Percentiles rank a stretch among this genome's conserved stretches.
Evolutionary conservation across 1,140 invertebrate genomes (phyloP).

Genomic region (Aphidius gifuensis): DNA sequence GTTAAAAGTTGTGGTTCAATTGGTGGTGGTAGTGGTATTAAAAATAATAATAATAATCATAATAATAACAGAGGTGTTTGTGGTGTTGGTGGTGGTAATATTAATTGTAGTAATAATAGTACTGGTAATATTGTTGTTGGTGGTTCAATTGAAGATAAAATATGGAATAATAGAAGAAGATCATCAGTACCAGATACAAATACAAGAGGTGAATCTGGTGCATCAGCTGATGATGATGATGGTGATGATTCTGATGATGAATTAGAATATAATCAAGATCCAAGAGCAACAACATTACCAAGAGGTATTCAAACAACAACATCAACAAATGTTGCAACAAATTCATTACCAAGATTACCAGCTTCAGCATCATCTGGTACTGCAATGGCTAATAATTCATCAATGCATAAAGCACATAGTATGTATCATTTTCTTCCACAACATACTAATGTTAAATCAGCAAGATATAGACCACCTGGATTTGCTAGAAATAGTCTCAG

Average conservation of each 20-base stretch:
- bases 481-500: slow-evolving; percentile 55
- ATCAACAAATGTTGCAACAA: slow-evolving; percentile 61
- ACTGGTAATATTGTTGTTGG: slow-evolving; percentile 50
- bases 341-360: slow-evolving; percentile 70
- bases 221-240: slow-evolving; percentile 47
- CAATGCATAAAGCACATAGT: slow-evolving; percentile 69
- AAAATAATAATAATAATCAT: slow-evolving; percentile 51
- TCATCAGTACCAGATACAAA: slow-evolving; percentile 69
- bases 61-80: slow-evolving; percentile 1
- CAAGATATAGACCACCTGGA: slow-evolving; percentile 80
- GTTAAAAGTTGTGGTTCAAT: slow-evolving; percentile 80
- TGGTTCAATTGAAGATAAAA: slow-evolving; percentile 51
- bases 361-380: slow-evolving; percentile 61
- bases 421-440: slow-evolving; percentile 61
- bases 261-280: slow-evolving; percentile 50
- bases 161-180: slow-evolving; percentile 57
- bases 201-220: slow-evolving; percentile 61
- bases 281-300: slow-evolving; percentile 62
- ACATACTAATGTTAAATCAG: slow-evolving; percentile 72
- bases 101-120: slow-evolving; percentile 35
- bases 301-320: slow-evolving; percentile 61
- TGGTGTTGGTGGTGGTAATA: slow-evolving; percentile 49
- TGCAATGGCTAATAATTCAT: slow-evolving; percentile 34
- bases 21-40: slow-evolving; percentile 61
- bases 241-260: slow-evolving; percentile 67